Evolutionary conservation across 2,888 invertebrate species (phyloP), one percentile per base, ranked within the genome.

Genomic region (Latheticus oryzae): DNA sequence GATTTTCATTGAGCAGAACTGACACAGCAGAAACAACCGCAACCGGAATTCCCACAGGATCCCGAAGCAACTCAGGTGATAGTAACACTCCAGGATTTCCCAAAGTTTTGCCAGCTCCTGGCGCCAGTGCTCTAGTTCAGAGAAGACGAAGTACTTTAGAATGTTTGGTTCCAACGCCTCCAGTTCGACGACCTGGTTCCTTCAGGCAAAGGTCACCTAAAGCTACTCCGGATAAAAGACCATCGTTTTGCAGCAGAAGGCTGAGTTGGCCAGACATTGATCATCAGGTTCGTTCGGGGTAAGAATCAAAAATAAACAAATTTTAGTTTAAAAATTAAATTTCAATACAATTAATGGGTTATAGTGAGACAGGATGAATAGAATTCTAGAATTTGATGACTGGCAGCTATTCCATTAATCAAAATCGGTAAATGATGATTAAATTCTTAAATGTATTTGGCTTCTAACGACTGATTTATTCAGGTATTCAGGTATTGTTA

Each of bases 201-300:
- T 83, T 84, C 71, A 71, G 82, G 26, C 80, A 81, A 58, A 76
- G 78, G 8, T 76, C 79, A 8, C 81, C 83, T 13, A 82, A 79
- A 51, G 80, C 82, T 15, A 85, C 86, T 5, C 83, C 84, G 5
- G 86, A 87, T 42, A 60, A 74, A 69, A 85, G 87, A 47, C 87
- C 88, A 5, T 83, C 89, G 77, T 92, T 91, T 75, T 91, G 91
- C 77, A 87, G 88, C 64, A 82, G 92, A 42, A 83, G 91, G 35
- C 83, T 88, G 21, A 91, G 91, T 21, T 92, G 92, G 92, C 92
- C 91, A 4, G 92, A 92, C 78, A 88, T 92, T 56, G 91, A 92
- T 77, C 90, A 88, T 70, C 88, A 90, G 62, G 89, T 91, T 35
- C 87, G 89, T 65, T 91, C 91, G 3, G 91, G 92, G 92, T 91